These are phyloP conservation scores for Oryzias sinensis DNA, from an alignment of 2,797 vertebrate species.

Conservation along the genomic window DNA sequence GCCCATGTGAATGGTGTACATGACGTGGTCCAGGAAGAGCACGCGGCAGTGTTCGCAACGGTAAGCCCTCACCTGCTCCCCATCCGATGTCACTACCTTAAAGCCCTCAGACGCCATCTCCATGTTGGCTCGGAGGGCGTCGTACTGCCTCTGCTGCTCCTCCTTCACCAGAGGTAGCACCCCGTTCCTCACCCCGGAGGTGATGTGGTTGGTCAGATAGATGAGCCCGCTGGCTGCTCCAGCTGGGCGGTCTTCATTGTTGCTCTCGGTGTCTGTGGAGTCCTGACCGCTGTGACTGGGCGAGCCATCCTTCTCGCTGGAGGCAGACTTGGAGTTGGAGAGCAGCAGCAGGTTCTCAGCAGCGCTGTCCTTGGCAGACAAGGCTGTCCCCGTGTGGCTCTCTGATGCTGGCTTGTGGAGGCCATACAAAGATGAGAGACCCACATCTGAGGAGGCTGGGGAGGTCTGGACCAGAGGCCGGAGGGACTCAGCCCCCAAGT, in stretches of 20 bases:
- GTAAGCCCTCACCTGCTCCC: constrained; percentile 90
- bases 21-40: constrained; percentile 97
- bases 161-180: constrained; percentile 87
- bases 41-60: constrained; percentile 94
- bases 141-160: constrained; percentile 88
- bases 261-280: constrained; percentile 98
- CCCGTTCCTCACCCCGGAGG: constrained; percentile 86
- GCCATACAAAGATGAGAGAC: constrained; percentile 84
- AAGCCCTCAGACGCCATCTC: constrained; percentile 88
- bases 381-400: constrained; percentile 65
- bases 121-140: constrained; percentile 82
- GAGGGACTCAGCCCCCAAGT: constrained; percentile 94
- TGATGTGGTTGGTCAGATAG: constrained; percentile 96
- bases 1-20: constrained; percentile 99
- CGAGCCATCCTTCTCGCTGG: constrained; percentile 91
- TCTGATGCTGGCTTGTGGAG: constrained; percentile 85
- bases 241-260: constrained; percentile 86
- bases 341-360: constrained; percentile 95
- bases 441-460: constrained; percentile 82
- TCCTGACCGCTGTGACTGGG: constrained; percentile 96
- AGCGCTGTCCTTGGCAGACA: constrained; percentile 89
- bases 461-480: constrained; percentile 95
- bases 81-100: constrained; percentile 87
- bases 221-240: constrained; percentile 81
- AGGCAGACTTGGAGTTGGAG: constrained; percentile 92